phyloP scores from a whole-genome alignment of 2,888 invertebrate species.

The Watsonalla binaria region DNA sequence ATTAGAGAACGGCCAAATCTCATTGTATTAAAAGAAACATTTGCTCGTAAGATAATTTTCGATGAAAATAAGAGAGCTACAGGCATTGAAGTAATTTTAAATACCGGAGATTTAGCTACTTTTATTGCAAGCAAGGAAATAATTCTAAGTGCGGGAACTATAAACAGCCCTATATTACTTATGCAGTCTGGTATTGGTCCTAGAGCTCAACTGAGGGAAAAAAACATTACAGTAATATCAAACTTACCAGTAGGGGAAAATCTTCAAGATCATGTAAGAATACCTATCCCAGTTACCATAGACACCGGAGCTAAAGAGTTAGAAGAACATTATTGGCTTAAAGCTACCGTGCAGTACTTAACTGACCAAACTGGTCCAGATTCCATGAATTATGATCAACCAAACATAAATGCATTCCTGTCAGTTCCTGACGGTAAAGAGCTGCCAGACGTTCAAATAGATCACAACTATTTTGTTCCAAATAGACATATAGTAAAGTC shows the following conservation, averaged over 20 bases:
- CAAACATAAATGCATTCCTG: constrained; percentile 64
- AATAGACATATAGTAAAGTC: constrained; percentile 54
- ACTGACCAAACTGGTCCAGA: constrained; percentile 59
- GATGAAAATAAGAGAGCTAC: constrained; percentile 39
- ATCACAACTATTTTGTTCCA: constrained; percentile 64
- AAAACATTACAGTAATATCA: constrained; percentile 41
- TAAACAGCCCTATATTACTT: constrained; percentile 57
- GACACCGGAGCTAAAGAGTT: constrained; percentile 47
- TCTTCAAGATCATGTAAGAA: constrained; percentile 69
- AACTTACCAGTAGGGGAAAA: constrained; percentile 65
- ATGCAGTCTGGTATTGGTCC: constrained; percentile 66
- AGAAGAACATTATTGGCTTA: constrained; percentile 50
- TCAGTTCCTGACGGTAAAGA: constrained; percentile 45
- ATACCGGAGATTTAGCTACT: constrained; percentile 33
- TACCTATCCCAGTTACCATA: constrained; percentile 57
- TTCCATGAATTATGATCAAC: constrained; percentile 62
- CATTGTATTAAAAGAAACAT: constrained; percentile 51
- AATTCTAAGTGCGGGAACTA: constrained; percentile 57
- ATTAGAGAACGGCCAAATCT: constrained; percentile 50
- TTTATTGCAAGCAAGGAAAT: constrained; percentile 55
- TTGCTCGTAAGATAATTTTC: constrained; percentile 38
- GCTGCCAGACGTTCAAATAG: constrained; percentile 65
- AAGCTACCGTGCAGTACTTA: constrained; percentile 59
- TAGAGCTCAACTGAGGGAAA: constrained; percentile 40
- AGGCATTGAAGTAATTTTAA: constrained; percentile 44